Conservation (phyloP, 2,888 invertebrate genomes). For the Cheilosia vernalis region DNA sequence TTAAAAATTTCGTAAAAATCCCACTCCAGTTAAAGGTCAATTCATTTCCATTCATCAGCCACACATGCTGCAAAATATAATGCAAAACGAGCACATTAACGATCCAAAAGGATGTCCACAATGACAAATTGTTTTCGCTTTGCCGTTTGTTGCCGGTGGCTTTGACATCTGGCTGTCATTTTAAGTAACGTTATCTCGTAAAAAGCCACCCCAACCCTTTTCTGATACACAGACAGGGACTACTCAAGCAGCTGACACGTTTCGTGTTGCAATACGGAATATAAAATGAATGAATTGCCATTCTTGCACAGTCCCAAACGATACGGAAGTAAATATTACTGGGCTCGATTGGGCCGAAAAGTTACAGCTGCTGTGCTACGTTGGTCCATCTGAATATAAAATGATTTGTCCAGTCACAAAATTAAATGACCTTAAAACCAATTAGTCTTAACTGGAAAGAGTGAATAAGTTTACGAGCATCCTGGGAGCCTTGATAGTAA, state of each 20-base stretch:
- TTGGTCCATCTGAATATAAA: neutral
- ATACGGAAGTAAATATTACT: neutral
- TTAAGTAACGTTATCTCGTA: neutral
- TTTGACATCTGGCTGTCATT: neutral
- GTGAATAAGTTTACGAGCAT: neutral
- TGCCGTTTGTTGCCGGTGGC: neutral
- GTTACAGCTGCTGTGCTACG: neutral
- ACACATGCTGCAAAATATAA: neutral
- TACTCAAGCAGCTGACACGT: conserved; percentile 13
- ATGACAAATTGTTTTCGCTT: neutral
- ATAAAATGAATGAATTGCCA: conserved; percentile 42
- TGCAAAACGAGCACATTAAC: neutral
- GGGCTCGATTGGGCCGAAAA: neutral
- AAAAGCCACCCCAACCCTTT: neutral
- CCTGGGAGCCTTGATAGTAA: neutral
- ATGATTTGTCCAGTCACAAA: neutral
- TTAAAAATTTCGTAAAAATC: neutral
- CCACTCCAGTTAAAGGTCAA: neutral
- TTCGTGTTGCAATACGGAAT: conserved; percentile 24
- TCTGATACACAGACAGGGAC: neutral
- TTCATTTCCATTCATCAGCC: neutral
- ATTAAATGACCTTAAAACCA: conserved; percentile 24
- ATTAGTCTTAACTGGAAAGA: conserved; percentile 25
- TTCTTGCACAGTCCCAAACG: neutral
- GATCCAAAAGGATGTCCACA: neutral